Percentiles rank a stretch among this genome's conserved stretches.
Evolutionary conservation across 2,888 invertebrate species (phyloP).

Genomic region (Agrochola lota): DNA sequence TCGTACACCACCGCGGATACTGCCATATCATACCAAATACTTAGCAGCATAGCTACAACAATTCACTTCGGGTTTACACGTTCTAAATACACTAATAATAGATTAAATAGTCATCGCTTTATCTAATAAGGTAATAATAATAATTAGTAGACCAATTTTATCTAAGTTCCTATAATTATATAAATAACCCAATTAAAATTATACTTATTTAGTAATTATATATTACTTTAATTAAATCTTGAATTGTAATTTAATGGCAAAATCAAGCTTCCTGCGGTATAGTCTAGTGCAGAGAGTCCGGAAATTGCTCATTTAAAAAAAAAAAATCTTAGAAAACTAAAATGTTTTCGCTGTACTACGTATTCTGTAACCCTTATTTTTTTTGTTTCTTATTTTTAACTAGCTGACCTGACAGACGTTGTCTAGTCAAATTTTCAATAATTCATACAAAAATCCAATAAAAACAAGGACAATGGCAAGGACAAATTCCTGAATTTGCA

Average conservation of each 20-base stretch:
- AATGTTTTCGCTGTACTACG: background rate
- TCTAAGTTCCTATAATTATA: background rate
- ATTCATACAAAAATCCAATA: too few relatives aligned
- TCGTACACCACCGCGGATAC: slow-evolving; percentile 48
- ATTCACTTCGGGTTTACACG: slow-evolving; percentile 39
- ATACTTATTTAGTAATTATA: background rate
- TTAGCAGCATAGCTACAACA: background rate
- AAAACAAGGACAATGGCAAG: too few relatives aligned
- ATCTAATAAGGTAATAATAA: background rate
- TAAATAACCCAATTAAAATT: background rate
- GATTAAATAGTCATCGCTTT: slow-evolving; percentile 11
- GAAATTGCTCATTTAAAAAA: background rate
- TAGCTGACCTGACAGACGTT: too few relatives aligned
- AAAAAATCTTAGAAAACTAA: background rate
- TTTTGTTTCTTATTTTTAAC: background rate
- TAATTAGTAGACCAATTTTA: background rate
- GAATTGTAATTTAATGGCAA: background rate
- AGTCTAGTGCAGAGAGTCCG: background rate
- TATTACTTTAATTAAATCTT: background rate
- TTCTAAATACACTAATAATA: background rate
- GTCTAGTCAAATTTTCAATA: too few relatives aligned
- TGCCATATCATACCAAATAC: slow-evolving; percentile 33
- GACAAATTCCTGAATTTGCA: too few relatives aligned
- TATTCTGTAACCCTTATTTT: background rate
- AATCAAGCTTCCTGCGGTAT: background rate